These are phyloP conservation scores for Sardina pilchardus DNA, from an alignment of 2,113 vertebrate species.

Conservation along the genomic window DNA sequence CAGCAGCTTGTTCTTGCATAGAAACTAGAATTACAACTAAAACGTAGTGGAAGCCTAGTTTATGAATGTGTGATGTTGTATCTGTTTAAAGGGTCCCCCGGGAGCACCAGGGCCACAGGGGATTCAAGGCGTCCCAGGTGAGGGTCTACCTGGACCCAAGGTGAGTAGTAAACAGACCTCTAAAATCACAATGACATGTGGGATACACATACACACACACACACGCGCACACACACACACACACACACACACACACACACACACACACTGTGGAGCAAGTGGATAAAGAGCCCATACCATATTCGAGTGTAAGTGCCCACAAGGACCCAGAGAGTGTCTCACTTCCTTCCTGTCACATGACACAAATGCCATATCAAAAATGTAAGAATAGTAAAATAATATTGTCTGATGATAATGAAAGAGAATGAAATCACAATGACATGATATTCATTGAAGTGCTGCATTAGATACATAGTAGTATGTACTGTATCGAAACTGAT, in stretches of 20 bases:
- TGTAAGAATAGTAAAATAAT: too few species aligned
- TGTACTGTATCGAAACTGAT: neutral
- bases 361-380: too few species aligned
- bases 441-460: neutral
- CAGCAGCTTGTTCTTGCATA: neutral
- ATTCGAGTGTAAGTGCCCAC: too few species aligned
- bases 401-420: too few species aligned
- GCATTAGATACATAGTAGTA: too few species aligned
- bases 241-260: too few species aligned
- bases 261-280: too few species aligned
- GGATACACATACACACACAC: too few species aligned
- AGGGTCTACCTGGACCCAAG: slow-evolving; percentile 83
- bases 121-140: slow-evolving; percentile 72
- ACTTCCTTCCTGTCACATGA: too few species aligned
- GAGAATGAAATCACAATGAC: neutral
- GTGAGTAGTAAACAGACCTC: slow-evolving; percentile 55
- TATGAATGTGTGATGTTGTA: neutral
- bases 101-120: slow-evolving; percentile 76
- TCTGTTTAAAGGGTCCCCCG: slow-evolving; percentile 69
- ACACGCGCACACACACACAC: too few species aligned
- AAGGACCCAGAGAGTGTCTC: too few species aligned
- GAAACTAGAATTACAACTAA: neutral
- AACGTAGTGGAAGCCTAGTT: neutral
- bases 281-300: too few species aligned
- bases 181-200: neutral